Base-by-base conservation (phyloP, 2,888 invertebrate genomes). In the Thereva nobilitata region DNA sequence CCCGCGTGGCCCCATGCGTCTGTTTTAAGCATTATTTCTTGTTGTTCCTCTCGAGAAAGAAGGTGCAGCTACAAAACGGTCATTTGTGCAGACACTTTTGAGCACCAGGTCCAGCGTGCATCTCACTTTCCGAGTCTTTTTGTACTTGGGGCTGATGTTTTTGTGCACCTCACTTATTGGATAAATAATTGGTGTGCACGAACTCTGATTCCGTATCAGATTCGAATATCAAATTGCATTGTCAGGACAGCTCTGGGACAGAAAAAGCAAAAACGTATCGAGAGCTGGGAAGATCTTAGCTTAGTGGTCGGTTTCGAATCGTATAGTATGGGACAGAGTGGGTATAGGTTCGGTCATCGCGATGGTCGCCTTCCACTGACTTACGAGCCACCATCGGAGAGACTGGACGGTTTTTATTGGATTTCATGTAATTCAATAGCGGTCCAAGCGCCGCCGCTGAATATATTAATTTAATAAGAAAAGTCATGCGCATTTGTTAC, bases 101-200 rank as follows among this genome's bases (percentile, higher is more conserved):
- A 12, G 50, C 23, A 7, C 61, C 50, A 40, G 61, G n/a, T 50
- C 41, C 40, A 50, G 12, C 50, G 50, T 50, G 38, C 6, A 56
- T 9, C 56, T 34, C 56, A 23, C 42, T 41, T 35, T n/a, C 12
- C 3, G 34, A 41, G 55, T 35, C 50, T 61, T 61, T 61, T 61
- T 61, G 61, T 61, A 41, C 6, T 50, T 50, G 61, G 49, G 61
- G 61, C 50, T 61, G 50, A 23, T 23, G 61, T 61, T 64, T 52
- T 64, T 64, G 64, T 53, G 53, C 42, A 44, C 37, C 71, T 71
- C 70, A 71, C 72, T 72, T 72, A 73, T 73, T 72, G 72, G 72
- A 72, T 73, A 73, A 72, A 73, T 73, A 73, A 73, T 73, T 73
- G 73, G 73, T 73, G 73, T 72, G 70, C 73, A 72, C 72, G 72